phyloP scores from a whole-genome alignment of 2,797 vertebrate genomes.

The Picus viridis region DNA sequence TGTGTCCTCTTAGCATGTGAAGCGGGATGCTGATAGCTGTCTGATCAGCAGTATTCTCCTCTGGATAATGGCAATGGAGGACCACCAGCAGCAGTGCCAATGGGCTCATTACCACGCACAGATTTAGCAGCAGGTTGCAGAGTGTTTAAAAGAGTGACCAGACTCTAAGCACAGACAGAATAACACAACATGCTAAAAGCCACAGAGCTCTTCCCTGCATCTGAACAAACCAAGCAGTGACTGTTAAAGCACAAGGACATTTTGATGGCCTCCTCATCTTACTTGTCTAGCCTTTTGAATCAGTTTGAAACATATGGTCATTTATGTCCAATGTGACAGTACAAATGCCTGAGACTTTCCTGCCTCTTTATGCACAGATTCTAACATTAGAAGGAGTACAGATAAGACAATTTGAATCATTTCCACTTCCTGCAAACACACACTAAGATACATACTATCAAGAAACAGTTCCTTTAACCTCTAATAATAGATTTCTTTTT shows the following conservation, averaged over 20 bases:
- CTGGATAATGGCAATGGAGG: neutral
- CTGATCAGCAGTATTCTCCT: neutral
- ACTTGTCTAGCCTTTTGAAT: neutral
- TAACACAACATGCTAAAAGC: fast-evolving
- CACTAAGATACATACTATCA: fast-evolving
- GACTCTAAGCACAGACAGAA: neutral
- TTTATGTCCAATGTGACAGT: neutral
- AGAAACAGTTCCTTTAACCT: no score
- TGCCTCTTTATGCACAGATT: neutral
- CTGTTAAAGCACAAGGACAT: fast-evolving
- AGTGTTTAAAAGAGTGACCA: neutral
- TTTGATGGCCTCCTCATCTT: neutral
- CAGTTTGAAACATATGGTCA: neutral
- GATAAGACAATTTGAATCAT: neutral
- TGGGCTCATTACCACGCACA: neutral
- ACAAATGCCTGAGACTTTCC: fast-evolving
- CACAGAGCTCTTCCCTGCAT: neutral
- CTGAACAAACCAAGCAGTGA: neutral
- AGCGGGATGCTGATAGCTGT: neutral
- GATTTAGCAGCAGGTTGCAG: neutral
- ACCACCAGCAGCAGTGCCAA: neutral
- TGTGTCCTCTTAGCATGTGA: neutral
- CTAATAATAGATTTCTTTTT: no score
- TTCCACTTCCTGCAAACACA: neutral
- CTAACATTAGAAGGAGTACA: neutral